phyloP scores from a whole-genome alignment of 2,888 invertebrate species.

The Petrolisthes cinctipes region DNA sequence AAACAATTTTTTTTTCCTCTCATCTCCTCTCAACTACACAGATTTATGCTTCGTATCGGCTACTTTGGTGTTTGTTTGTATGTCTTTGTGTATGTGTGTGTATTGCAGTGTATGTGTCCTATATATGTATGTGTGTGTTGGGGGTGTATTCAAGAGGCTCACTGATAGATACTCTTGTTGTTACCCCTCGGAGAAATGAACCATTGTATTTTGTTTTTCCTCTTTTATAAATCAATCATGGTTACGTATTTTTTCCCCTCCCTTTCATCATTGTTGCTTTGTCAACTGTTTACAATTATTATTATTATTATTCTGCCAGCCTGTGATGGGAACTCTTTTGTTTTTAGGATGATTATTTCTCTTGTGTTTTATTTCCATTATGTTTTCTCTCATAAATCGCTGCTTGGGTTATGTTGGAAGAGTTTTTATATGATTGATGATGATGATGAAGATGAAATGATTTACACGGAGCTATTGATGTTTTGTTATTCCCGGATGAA shows the following conservation, averaged over 20 bases:
- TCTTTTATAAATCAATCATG: neutral
- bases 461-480: neutral
- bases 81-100: too few relatives aligned
- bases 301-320: slow-evolving; percentile 11
- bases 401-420: slow-evolving; percentile 37
- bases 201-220: too few relatives aligned
- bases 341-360: slow-evolving; percentile 5
- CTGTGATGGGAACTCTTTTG: slow-evolving; percentile 38
- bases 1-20: too few relatives aligned
- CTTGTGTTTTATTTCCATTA: neutral
- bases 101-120: too few relatives aligned
- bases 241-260: neutral
- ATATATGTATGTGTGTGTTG: too few relatives aligned
- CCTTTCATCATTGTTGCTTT: slow-evolving; percentile 12
- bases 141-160: too few relatives aligned
- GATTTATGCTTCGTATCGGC: too few relatives aligned
- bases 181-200: too few relatives aligned
- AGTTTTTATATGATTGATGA: neutral
- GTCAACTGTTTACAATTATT: slow-evolving; percentile 22
- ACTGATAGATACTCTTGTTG: too few relatives aligned
- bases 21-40: too few relatives aligned
- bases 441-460: slow-evolving; percentile 7
- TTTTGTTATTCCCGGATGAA: slow-evolving; percentile 23
- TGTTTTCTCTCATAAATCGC: neutral
- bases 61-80: too few relatives aligned